Percentiles rank a stretch among this genome's conserved stretches.
phyloP scores from a whole-genome alignment of 1,140 invertebrate genomes.

The Cyclina sinensis region DNA sequence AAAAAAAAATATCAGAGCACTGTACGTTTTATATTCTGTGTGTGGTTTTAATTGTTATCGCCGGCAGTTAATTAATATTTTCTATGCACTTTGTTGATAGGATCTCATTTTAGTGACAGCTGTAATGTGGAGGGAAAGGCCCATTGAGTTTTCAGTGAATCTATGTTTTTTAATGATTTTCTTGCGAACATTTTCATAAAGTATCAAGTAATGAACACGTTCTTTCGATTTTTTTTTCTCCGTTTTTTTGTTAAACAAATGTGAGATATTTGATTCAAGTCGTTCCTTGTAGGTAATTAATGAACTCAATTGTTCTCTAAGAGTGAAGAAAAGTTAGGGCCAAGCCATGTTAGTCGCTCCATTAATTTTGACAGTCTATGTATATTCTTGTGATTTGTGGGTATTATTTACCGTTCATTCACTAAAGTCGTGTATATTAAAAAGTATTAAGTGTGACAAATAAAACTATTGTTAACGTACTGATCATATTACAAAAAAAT shows the following conservation, averaged over 20 bases:
- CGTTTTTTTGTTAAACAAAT: slow-evolving; percentile 6
- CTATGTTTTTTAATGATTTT: slow-evolving; percentile 9
- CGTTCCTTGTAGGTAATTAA: background rate
- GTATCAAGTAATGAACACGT: slow-evolving; percentile 1
- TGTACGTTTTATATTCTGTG: background rate
- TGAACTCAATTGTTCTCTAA: slow-evolving; percentile 22
- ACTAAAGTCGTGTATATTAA: background rate
- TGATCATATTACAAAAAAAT: background rate
- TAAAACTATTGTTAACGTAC: background rate
- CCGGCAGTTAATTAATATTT: background rate
- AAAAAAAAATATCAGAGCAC: too few relatives aligned
- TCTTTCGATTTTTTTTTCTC: background rate
- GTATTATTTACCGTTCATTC: slow-evolving; percentile 40
- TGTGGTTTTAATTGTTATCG: background rate
- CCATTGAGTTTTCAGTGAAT: background rate
- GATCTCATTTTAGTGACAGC: background rate
- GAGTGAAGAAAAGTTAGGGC: slow-evolving; percentile 26
- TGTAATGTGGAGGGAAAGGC: background rate
- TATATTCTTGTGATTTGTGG: slow-evolving; percentile 59
- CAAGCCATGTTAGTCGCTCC: slow-evolving; percentile 41
- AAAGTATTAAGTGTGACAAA: background rate
- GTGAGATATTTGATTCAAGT: background rate
- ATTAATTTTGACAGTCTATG: slow-evolving; percentile 57
- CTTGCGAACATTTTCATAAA: background rate
- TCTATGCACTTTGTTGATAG: background rate